Conservation (phyloP, 1,140 invertebrate species). For the Papilio polytes region DNA sequence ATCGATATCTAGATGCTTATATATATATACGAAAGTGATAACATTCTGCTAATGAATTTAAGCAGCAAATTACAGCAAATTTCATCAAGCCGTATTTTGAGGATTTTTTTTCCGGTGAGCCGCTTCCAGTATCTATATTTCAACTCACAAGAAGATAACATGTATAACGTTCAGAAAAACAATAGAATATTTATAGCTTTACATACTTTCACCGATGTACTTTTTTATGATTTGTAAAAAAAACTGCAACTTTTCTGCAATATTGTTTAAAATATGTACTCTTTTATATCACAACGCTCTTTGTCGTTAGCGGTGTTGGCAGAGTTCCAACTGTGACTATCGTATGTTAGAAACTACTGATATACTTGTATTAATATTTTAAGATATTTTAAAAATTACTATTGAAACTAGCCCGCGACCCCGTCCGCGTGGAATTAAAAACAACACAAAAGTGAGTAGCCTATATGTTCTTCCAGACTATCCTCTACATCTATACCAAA, state of each 20-base stretch:
- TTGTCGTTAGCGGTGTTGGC: constrained; percentile 26
- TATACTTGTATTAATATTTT: constrained; percentile 12
- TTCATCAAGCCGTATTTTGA: too few species aligned
- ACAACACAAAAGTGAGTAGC: too few species aligned
- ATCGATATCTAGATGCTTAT: too few species aligned
- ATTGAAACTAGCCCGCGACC: too few species aligned
- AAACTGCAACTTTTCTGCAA: background rate
- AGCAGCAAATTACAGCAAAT: too few species aligned
- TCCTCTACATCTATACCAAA: too few species aligned
- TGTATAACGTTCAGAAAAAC: constrained; percentile 37
- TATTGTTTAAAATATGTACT: constrained; percentile 2
- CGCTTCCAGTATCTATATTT: constrained; percentile 5
- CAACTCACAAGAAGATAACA: constrained; percentile 21
- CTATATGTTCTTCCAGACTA: too few species aligned
- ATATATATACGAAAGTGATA: too few species aligned
- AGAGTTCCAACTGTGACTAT: constrained; percentile 10
- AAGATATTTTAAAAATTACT: constrained; percentile 25
- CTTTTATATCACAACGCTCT: constrained; percentile 21
- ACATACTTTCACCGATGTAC: constrained; percentile 35
- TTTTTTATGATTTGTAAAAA: constrained; percentile 35
- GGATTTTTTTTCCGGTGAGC: background rate
- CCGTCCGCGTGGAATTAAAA: too few species aligned
- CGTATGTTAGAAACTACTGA: constrained; percentile 21
- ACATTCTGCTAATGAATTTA: too few species aligned
- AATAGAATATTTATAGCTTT: constrained; percentile 36